Conservation (phyloP, 2,888 invertebrate genomes). For the Caenorhabditis japonica region DNA sequence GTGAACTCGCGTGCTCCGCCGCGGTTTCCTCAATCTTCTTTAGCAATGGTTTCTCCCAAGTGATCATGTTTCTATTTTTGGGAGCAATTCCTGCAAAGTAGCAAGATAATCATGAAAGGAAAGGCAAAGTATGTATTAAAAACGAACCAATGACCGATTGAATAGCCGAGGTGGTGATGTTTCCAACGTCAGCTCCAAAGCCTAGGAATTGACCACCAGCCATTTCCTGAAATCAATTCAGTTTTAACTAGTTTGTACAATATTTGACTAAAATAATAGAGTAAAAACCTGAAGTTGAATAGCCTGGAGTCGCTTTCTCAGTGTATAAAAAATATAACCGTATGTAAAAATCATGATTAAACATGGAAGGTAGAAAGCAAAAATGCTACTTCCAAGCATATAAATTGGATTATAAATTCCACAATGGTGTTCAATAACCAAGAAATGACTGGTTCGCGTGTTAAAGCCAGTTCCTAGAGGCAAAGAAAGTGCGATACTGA, state of each 20-base stretch:
- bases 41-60: slow-evolving; percentile 76
- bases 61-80: slow-evolving; percentile 76
- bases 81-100: slow-evolving; percentile 68
- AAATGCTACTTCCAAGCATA: slow-evolving; percentile 76
- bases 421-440: slow-evolving; percentile 73
- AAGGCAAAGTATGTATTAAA: too few species aligned
- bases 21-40: slow-evolving; percentile 76
- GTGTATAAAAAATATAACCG: slow-evolving; percentile 77
- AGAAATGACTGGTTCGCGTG: slow-evolving; percentile 64
- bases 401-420: slow-evolving; percentile 75
- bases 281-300: slow-evolving; percentile 74
- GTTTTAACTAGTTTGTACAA: too few species aligned
- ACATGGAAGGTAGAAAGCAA: slow-evolving; percentile 80
- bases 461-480: slow-evolving; percentile 76
- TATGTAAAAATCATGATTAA: slow-evolving; percentile 80
- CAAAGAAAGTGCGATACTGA: slow-evolving; percentile 73
- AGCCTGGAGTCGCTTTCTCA: slow-evolving; percentile 77
- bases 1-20: slow-evolving; percentile 74
- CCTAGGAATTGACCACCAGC: slow-evolving; percentile 76
- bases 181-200: slow-evolving; percentile 76
- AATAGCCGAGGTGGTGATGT: slow-evolving; percentile 76
- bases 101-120: too few species aligned
- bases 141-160: slow-evolving; percentile 72
- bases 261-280: background rate
- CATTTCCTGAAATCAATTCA: slow-evolving; percentile 67